Conservation (phyloP, 1,140 invertebrate genomes). For the Calliopsis andreniformis region DNA sequence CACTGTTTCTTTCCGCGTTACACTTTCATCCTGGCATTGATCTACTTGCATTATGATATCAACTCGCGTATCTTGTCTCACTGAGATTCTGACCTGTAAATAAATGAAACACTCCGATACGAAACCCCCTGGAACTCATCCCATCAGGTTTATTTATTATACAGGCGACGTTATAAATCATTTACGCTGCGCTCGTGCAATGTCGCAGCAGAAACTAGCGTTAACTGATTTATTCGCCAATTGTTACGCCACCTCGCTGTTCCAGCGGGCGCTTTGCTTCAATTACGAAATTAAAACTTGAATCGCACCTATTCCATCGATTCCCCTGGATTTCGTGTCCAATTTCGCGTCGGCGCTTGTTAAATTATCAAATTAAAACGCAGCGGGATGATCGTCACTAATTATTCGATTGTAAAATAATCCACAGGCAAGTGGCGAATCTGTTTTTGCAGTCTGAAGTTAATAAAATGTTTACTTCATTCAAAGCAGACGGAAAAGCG, state of each 20-base stretch:
- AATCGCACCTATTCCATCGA: too few species aligned
- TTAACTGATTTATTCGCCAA: conserved; percentile 19
- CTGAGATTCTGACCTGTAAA: too few species aligned
- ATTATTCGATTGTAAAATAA: background rate
- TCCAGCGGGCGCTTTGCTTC: background rate
- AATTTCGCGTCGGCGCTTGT: too few species aligned
- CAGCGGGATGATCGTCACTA: background rate
- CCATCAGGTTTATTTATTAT: background rate
- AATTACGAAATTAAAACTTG: conserved; percentile 31
- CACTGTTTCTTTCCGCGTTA: too few species aligned
- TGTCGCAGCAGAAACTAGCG: background rate
- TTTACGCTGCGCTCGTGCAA: background rate
- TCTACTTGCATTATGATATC: too few species aligned
- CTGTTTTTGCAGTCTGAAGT: too few species aligned
- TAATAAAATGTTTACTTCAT: too few species aligned
- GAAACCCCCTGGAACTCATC: too few species aligned
- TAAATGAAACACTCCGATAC: too few species aligned
- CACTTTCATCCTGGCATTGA: too few species aligned
- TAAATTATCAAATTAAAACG: conserved; percentile 6
- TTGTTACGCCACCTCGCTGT: background rate
- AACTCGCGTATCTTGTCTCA: too few species aligned
- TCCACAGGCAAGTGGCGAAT: background rate
- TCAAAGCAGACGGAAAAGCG: too few species aligned
- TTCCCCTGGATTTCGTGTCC: background rate
- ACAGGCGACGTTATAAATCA: background rate